These are phyloP conservation scores for Pachyuromys duprasi DNA, from an alignment of 2,797 vertebrate genomes.

Conservation along the genomic window DNA sequence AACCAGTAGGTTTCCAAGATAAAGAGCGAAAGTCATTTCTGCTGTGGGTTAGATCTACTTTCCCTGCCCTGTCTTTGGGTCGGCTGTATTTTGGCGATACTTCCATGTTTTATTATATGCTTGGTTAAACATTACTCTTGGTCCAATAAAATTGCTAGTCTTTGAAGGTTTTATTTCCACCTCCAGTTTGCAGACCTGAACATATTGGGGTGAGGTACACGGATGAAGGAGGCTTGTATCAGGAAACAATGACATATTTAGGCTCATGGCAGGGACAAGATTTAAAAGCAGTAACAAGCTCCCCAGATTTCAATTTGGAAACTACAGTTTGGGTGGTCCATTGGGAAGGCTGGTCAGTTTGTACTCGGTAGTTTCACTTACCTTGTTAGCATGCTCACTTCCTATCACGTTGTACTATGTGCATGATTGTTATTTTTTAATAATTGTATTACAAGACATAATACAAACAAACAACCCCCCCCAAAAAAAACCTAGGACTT, in stretches of 20 bases:
- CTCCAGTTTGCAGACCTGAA: constrained; percentile 45
- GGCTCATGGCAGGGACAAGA: constrained; percentile 50
- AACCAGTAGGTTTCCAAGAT: constrained; percentile 48
- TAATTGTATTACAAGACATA: not conserved
- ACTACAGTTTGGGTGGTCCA: constrained; percentile 42
- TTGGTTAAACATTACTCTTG: constrained; percentile 80
- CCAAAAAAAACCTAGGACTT: not conserved
- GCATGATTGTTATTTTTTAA: constrained; percentile 28
- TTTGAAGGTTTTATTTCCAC: constrained; percentile 76
- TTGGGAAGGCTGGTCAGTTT: not conserved
- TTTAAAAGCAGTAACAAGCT: constrained; percentile 31
- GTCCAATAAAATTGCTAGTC: constrained; percentile 68
- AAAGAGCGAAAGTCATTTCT: constrained; percentile 65
- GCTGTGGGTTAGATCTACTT: constrained; percentile 54
- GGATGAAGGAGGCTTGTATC: not conserved
- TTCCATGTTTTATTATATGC: constrained; percentile 69
- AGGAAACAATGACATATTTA: constrained; percentile 44
- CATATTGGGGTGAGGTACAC: constrained; percentile 46
- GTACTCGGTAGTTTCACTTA: not conserved
- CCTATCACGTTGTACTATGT: not conserved
- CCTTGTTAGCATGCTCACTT: not conserved
- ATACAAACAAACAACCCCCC: not conserved
- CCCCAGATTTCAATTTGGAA: constrained; percentile 23
- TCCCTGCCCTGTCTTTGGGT: constrained; percentile 50
- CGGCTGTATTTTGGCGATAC: constrained; percentile 44